Base-by-base conservation (phyloP, 2,797 vertebrate species). In the Ctenopoma multispine region DNA sequence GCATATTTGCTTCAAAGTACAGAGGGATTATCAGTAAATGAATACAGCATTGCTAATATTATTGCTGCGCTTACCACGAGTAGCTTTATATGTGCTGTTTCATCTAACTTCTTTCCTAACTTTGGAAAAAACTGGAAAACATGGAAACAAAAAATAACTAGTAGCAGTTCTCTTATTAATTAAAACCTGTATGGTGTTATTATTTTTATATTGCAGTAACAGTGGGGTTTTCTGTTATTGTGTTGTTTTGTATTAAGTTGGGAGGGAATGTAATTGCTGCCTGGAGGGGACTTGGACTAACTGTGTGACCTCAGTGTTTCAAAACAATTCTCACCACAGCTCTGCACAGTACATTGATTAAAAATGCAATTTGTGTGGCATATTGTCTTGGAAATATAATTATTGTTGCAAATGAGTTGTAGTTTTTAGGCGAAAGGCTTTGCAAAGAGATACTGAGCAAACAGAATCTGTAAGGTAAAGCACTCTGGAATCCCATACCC, bases 11-110 rank as follows among this genome's bases (percentile, higher is more conserved):
- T 61, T 84, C 61, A 81, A 55, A 79, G 68, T 46, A 31, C 44
- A 24, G 23, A 57, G 27, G 69, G 73, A 79, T 85, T 84, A 80
- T 75, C 51, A 47, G 56, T 23, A 67, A 81, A 84, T 86, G 67
- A 87, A 81, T 57, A 59, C 72, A 62, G 61, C 44, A 50, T 50
- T 69, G 48, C 75, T 78, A 51, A 77, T 69, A 75, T 83, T 1
- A 4, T 68, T 47, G 72, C 64, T 66, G 53, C 63, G 75, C 55
- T 75, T 38, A 57, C 57, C 27, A 18, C 23, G 47, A 75, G 69
- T 69, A 62, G 71, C 74, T 75, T 64, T 60, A 38, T 77, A 67
- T 53, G 47, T 65, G 50, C 43, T 41, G 27, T 40, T 21, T 15
- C 34, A n/a, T 77, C 59, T 15, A 36, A 73, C 27, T 65, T 77